Evolutionary conservation across 2,888 invertebrate species (phyloP).

Genomic region (Platycnemis pennipes): DNA sequence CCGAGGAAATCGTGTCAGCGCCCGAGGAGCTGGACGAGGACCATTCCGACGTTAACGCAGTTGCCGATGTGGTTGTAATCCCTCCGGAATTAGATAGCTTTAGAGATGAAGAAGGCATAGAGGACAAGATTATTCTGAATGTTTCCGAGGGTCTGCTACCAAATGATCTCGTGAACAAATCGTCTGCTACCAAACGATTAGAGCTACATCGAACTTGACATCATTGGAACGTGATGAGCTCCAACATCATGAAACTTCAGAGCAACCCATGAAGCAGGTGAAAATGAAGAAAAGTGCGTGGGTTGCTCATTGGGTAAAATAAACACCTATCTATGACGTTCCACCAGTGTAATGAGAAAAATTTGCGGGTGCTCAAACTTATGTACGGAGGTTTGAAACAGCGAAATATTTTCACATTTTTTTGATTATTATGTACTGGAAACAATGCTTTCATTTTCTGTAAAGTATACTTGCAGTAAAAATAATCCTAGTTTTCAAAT

Average conservation of each 20-base stretch:
- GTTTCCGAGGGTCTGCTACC: neutral
- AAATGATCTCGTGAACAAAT: neutral
- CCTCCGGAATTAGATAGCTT: neutral
- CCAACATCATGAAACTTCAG: neutral
- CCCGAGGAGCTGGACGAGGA: slow-evolving; percentile 4
- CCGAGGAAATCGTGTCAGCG: slow-evolving; percentile 10
- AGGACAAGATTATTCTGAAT: slow-evolving; percentile 11
- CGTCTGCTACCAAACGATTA: no score
- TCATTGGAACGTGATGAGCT: neutral
- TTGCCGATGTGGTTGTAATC: slow-evolving; percentile 19
- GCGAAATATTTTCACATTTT: neutral
- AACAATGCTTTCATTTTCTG: no score
- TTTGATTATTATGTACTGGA: no score
- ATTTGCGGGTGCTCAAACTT: neutral
- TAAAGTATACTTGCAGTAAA: no score
- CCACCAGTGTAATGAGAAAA: neutral
- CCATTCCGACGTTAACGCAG: neutral
- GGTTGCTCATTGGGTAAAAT: neutral
- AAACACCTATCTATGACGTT: neutral
- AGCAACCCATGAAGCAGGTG: neutral
- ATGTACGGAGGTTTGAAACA: neutral
- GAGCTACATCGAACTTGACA: neutral
- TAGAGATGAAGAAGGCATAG: neutral
- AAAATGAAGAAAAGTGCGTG: slow-evolving; percentile 5
- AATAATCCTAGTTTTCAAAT: no score